Percentiles rank a stretch among this genome's conserved stretches.
These are phyloP conservation scores for Papilio xuthus DNA, from an alignment of 1,140 invertebrate species.

Conservation along the genomic window DNA sequence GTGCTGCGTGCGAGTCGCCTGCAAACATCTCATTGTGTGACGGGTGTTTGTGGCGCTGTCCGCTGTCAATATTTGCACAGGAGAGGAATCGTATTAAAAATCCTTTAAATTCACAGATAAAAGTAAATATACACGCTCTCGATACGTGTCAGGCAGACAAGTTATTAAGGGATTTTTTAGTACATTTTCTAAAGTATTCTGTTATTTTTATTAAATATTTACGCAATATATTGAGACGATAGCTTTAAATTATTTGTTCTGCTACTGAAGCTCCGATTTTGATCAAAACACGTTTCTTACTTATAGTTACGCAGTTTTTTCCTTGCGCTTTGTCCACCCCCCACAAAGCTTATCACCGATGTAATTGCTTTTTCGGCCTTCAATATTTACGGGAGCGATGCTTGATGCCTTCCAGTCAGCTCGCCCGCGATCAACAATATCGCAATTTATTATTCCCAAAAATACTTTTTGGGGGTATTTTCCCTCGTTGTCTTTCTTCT, in stretches of 20 bases:
- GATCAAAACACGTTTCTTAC: not conserved
- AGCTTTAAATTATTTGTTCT: no score
- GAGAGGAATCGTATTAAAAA: slow-evolving; percentile 12
- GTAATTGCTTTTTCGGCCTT: not conserved
- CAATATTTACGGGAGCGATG: not conserved
- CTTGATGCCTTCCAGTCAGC: not conserved
- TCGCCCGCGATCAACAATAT: slow-evolving; percentile 5
- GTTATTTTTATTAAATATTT: no score
- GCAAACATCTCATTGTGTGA: slow-evolving; percentile 2
- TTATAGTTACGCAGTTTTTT: not conserved
- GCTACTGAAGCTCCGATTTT: no score
- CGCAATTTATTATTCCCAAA: slow-evolving; percentile 15
- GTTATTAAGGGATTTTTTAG: no score
- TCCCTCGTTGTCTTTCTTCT: not conserved
- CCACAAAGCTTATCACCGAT: not conserved
- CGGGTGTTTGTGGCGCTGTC: not conserved
- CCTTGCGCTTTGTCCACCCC: not conserved
- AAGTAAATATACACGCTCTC: not conserved
- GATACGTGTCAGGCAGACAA: not conserved
- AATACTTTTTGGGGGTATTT: not conserved
- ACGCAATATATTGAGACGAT: no score
- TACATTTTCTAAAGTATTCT: no score
- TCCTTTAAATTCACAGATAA: not conserved
- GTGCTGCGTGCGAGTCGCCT: not conserved
- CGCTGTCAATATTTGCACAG: not conserved